Evolutionary conservation across 2,888 invertebrate genomes (phyloP).

Genomic region (Trachelus troglodyta): DNA sequence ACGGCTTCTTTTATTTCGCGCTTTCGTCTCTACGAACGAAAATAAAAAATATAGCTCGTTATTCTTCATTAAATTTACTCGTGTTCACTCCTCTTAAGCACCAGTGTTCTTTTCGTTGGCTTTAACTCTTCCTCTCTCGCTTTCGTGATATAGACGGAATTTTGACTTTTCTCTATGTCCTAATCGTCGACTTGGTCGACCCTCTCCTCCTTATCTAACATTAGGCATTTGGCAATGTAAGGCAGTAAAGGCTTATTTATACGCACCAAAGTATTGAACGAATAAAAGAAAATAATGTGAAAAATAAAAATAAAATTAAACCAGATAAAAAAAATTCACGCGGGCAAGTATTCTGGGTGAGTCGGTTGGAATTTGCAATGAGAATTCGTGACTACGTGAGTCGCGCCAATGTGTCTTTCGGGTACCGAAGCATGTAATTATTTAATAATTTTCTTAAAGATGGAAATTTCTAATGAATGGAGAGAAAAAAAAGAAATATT

Average conservation of each 20-base stretch:
- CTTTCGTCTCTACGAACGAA: no score
- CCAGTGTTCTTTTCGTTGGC: background rate
- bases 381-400: background rate
- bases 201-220: background rate
- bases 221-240: constrained; percentile 57
- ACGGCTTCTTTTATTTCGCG: background rate
- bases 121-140: background rate
- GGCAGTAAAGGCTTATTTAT: constrained; percentile 41
- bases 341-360: background rate
- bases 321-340: background rate
- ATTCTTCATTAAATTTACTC: background rate
- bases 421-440: background rate
- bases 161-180: background rate
- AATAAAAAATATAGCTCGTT: background rate
- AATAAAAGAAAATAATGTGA: background rate
- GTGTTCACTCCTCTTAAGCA: background rate
- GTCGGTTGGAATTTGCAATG: background rate
- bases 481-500: background rate
- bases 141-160: background rate
- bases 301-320: background rate
- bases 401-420: background rate
- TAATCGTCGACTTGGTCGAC: background rate
- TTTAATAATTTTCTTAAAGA: constrained; percentile 9
- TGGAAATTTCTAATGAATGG: background rate
- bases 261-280: background rate